A percentile compares a stretch with the other conserved stretches of the same genome.
These are phyloP conservation scores for Melinopterus prodromus DNA, from an alignment of 2,888 invertebrate genomes.

Conservation along the genomic window DNA sequence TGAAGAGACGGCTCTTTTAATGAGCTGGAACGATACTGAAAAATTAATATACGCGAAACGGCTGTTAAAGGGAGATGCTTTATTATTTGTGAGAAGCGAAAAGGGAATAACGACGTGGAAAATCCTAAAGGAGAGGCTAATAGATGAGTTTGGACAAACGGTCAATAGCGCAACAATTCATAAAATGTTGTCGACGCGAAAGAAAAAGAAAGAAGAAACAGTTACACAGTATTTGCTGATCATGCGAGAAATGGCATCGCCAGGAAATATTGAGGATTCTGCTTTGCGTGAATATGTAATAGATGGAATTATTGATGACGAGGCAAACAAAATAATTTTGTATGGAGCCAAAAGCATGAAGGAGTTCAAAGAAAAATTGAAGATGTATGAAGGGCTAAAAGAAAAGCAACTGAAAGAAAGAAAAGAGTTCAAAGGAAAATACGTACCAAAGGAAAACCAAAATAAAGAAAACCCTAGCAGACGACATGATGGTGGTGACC, in stretches of 20 bases:
- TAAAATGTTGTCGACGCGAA: constrained; percentile 44
- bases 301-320: constrained; percentile 51
- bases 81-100: constrained; percentile 46
- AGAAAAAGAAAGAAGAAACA: constrained; percentile 51
- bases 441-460: neutral
- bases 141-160: constrained; percentile 44
- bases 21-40: constrained; percentile 47
- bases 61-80: constrained; percentile 46
- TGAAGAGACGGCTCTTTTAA: constrained; percentile 45
- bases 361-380: constrained; percentile 42
- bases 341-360: constrained; percentile 42
- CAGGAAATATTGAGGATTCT: constrained; percentile 51
- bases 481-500: neutral
- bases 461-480: neutral
- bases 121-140: constrained; percentile 42
- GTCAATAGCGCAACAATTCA: constrained; percentile 42
- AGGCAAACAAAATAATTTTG: constrained; percentile 42
- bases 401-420: constrained; percentile 24
- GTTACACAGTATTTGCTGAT: constrained; percentile 53
- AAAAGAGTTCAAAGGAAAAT: constrained; percentile 15
- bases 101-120: constrained; percentile 43
- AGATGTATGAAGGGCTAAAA: constrained; percentile 41
- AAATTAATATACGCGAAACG: constrained; percentile 49
- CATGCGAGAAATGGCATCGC: constrained; percentile 55
- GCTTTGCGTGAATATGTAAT: constrained; percentile 55